Evolutionary conservation across 2,113 vertebrate species (phyloP).

Genomic region (Semnornis frantzii): DNA sequence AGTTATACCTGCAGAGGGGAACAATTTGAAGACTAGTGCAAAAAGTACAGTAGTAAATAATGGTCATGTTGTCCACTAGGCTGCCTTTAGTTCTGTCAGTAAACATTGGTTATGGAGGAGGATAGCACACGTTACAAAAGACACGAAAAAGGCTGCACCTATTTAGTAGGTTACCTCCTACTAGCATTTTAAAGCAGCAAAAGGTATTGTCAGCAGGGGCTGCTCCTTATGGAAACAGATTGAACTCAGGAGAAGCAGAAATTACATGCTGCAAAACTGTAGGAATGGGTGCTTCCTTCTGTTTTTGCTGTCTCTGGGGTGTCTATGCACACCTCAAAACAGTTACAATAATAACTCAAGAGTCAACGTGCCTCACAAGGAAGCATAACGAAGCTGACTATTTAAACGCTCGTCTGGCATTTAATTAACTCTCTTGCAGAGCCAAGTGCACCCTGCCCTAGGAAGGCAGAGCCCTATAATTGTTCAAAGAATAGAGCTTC

Average conservation of each 20-base stretch:
- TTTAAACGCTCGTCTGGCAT: not conserved
- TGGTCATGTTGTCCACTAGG: not conserved
- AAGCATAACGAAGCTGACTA: not conserved
- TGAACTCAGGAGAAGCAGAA: not conserved
- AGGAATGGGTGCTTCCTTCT: not conserved
- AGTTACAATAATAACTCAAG: not conserved
- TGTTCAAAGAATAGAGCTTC: not conserved
- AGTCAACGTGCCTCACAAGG: not conserved
- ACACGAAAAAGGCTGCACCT: not conserved
- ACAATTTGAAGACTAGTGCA: not conserved
- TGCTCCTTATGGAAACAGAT: not conserved
- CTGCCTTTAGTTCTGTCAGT: not conserved
- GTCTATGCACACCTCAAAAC: not conserved
- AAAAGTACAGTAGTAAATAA: not conserved
- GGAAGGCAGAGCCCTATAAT: fast-evolving
- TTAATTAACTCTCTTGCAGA: not conserved
- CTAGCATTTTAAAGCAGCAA: not conserved
- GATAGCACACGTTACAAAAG: not conserved
- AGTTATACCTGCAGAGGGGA: not conserved
- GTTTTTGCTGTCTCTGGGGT: not conserved
- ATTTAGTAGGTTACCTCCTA: not conserved
- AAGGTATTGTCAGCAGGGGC: not conserved
- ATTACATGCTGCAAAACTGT: not conserved
- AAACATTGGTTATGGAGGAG: not conserved
- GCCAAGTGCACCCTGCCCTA: not conserved